These are phyloP conservation scores for Barbus barbus DNA, from an alignment of 2,113 vertebrate genomes.

Conservation along the genomic window DNA sequence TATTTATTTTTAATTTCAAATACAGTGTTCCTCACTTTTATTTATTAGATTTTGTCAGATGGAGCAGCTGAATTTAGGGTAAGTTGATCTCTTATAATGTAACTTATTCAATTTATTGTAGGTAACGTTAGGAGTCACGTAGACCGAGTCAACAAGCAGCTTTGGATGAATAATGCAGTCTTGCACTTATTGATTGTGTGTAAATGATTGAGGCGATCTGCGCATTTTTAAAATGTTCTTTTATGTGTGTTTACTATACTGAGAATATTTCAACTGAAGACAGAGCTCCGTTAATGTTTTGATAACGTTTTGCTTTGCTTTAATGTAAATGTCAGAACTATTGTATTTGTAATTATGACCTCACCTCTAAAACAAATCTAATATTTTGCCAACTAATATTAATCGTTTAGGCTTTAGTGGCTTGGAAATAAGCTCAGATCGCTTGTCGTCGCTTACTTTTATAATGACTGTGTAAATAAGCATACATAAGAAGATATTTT, in stretches of 20 bases:
- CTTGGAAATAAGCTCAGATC: background rate
- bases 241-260: background rate
- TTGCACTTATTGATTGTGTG: background rate
- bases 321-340: background rate
- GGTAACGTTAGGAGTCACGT: no score
- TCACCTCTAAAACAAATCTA: background rate
- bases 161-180: background rate
- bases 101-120: background rate
- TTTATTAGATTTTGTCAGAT: slow-evolving; percentile 10
- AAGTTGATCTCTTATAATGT: slow-evolving; percentile 18
- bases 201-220: background rate
- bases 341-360: background rate
- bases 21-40: background rate
- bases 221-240: background rate
- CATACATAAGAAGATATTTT: background rate
- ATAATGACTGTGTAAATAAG: background rate
- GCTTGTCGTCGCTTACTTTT: no score
- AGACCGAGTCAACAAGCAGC: background rate
- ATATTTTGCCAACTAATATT: background rate
- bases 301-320: background rate
- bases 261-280: background rate
- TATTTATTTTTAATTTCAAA: background rate
- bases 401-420: background rate
- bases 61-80: slow-evolving; percentile 36
- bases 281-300: background rate